phyloP scores from a whole-genome alignment of 2,113 vertebrate genomes.

The Helogale parvula region DNA sequence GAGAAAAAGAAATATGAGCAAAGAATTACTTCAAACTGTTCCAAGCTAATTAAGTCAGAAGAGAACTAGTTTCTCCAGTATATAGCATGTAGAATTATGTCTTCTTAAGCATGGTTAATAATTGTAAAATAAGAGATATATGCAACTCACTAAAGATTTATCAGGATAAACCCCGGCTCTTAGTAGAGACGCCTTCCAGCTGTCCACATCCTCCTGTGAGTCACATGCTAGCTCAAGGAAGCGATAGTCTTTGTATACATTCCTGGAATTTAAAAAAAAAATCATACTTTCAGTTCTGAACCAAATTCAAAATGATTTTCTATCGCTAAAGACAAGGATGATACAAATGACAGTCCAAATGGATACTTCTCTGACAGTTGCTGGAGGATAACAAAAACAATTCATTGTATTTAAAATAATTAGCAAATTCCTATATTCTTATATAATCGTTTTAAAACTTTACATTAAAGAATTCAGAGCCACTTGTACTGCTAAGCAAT shows the following conservation, averaged over 20 bases:
- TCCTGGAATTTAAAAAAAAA: conserved; percentile 86
- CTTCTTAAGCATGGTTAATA: background rate
- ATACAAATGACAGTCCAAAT: background rate
- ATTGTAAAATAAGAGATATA: conserved; percentile 35
- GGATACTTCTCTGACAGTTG: background rate
- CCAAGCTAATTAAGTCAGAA: background rate
- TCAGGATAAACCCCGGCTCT: conserved; percentile 95
- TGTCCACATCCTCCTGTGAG: conserved; percentile 94
- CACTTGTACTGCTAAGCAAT: background rate
- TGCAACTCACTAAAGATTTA: conserved; percentile 90
- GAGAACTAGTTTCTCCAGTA: background rate
- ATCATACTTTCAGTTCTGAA: conserved; percentile 27
- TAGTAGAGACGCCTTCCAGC: conserved; percentile 96
- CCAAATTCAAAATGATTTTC: conserved; percentile 22
- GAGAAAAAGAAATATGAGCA: background rate
- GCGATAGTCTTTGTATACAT: conserved; percentile 97
- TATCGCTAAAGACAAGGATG: background rate
- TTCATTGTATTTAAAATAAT: conserved; percentile 1
- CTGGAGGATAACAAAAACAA: background rate
- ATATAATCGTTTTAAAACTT: background rate
- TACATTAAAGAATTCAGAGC: background rate
- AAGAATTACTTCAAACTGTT: background rate
- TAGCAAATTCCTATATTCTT: background rate
- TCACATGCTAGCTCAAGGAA: conserved; percentile 94
- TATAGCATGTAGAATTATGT: background rate